Percentiles rank a stretch among this genome's conserved stretches.
Evolutionary conservation across 2,888 invertebrate genomes (phyloP).

Genomic region (Onthophagus sagittarius): DNA sequence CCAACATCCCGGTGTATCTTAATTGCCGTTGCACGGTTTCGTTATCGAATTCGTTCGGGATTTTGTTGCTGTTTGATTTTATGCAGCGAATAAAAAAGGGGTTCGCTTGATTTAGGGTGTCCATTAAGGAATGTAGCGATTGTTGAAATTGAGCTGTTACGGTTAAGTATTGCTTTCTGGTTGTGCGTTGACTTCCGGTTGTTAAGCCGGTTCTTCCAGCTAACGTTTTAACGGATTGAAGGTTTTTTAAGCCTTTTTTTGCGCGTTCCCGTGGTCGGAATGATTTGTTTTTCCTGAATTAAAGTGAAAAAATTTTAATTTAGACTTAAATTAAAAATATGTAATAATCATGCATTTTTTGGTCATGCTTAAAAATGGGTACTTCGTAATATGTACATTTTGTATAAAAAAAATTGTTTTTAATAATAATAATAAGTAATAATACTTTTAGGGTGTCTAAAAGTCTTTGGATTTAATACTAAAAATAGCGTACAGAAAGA

Average conservation of each 20-base stretch:
- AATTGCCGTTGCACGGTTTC: constrained; percentile 87
- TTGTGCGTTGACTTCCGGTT: constrained; percentile 54
- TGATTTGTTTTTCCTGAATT: constrained; percentile 83
- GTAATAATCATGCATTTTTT: not conserved
- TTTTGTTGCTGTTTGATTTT: constrained; percentile 91
- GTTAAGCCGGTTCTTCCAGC: constrained; percentile 71
- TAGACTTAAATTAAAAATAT: not conserved
- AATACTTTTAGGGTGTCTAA: not conserved
- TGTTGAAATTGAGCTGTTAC: constrained; percentile 95
- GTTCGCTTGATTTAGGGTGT: constrained; percentile 85
- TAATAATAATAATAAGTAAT: not conserved
- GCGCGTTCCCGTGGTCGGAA: constrained; percentile 83
- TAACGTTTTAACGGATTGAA: constrained; percentile 87
- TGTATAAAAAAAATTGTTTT: not conserved
- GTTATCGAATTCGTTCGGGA: constrained; percentile 89
- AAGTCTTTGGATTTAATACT: not conserved
- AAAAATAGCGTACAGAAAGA: not conserved
- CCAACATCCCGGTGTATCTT: constrained; percentile 94
- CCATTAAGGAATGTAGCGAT: constrained; percentile 88
- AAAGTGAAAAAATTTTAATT: constrained; percentile 15
- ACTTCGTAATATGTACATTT: not conserved
- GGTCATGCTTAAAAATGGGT: not conserved
- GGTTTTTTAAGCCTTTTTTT: constrained; percentile 83
- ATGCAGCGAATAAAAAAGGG: constrained; percentile 89
- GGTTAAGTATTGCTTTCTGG: constrained; percentile 83